Base-by-base conservation (phyloP, 2,888 invertebrate species). In the Tinea semifulvella region DNA sequence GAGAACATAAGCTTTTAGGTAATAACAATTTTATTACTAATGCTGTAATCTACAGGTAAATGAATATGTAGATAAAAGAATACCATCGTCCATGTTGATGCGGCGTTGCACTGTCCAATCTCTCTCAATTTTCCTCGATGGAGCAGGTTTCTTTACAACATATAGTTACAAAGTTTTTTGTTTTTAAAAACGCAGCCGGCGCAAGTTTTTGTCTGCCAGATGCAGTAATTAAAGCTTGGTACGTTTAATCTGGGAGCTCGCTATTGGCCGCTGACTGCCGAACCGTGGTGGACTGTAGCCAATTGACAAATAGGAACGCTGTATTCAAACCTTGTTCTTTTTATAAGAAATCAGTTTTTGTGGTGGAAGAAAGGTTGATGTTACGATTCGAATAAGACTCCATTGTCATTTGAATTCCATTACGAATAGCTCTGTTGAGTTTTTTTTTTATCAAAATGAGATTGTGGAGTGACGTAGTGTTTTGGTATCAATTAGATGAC, bases 381-480 rank as follows among this genome's bases (percentile, higher is more conserved):
- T 52, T 44, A 40, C 56, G 57, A 51, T 56, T 58, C 56, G 61
- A 69, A 69, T 68, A 68, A 66, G 63, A 54, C 57, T 54, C 58
- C 57, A 63, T 64, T 70, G 67, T 67, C 19, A 16, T 28, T 22
- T 43, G 43, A 43, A 43, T 43, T 43, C 43, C 43, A 43, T 43
- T 43, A 43, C 43, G 42, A 18, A 36, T 16, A 36, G 36, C 6
- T n/a, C 17, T 40, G 20, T 40, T 40, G 10, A n/a, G 27, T 27
- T 27, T 10, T 27, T 27, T 27, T 27, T 27, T 3, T 27, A n/a
- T 36, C 16, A 10, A 3, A 18, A 38, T 22, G 22, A 22, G 14
- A 19, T 22, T 40, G 40, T 20, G 14, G 40, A 40, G 40, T 40
- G 40, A 40, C 40, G 40, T 11, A n/a, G 40, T 40, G 40, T 22